Conservation (phyloP, 2,888 invertebrate genomes). For the Hyposoter dolosus region DNA sequence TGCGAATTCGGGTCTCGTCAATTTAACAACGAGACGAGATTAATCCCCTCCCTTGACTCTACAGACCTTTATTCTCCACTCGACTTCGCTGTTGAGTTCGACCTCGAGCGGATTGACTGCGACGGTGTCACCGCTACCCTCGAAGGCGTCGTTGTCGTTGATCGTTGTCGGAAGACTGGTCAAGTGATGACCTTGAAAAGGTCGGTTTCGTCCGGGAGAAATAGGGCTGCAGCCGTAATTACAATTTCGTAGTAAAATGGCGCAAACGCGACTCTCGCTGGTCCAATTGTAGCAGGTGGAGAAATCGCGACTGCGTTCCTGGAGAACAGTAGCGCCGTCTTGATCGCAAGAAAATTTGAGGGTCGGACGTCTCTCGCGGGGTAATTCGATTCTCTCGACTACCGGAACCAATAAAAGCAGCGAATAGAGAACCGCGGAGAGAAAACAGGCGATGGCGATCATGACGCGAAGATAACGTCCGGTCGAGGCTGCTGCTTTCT, state of each 20-base stretch:
- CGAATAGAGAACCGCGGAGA: constrained; percentile 90
- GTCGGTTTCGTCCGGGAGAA: constrained; percentile 52
- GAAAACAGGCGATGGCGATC: constrained; percentile 89
- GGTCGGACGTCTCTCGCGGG: constrained; percentile 86
- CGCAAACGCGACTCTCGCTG: constrained; percentile 87
- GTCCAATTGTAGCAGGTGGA: constrained; percentile 72
- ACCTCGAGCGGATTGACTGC: constrained; percentile 76
- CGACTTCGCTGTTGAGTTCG: constrained; percentile 60
- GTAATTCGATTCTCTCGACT: constrained; percentile 87
- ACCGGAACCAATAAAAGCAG: constrained; percentile 89
- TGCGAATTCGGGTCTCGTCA: constrained; percentile 47
- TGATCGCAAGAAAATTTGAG: constrained; percentile 91
- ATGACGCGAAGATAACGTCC: constrained; percentile 89
- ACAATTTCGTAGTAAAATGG: constrained; percentile 89
- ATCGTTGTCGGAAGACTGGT: constrained; percentile 27
- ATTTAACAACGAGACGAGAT: constrained; percentile 48
- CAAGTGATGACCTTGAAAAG: constrained; percentile 29
- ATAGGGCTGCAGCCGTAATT: constrained; percentile 88
- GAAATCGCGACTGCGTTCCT: constrained; percentile 85
- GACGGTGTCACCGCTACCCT: constrained; percentile 79
- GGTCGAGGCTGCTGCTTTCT: constrained; percentile 84
- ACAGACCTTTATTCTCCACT: constrained; percentile 67
- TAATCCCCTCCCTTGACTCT: neutral
- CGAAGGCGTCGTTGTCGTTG: constrained; percentile 66
- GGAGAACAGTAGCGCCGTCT: constrained; percentile 89